Evolutionary conservation across 53 echinoderm and acorn worm genomes (phyloP), one percentile per base, ranked within the genome.

Genomic region (Zoroaster sp.): DNA sequence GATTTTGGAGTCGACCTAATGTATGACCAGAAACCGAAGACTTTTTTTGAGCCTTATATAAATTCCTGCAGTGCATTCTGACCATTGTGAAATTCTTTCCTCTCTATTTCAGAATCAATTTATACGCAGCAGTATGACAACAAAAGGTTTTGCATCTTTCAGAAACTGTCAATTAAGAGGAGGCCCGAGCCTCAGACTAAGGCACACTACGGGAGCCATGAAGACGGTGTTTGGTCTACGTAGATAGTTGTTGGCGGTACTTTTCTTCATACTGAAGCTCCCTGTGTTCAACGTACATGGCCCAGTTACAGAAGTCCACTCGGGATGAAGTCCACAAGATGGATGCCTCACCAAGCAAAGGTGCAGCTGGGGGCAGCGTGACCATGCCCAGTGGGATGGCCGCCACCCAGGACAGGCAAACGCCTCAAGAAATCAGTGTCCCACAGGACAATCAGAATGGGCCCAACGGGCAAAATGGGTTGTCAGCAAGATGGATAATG

Each of bases 401-500:
- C 40, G 23, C 74, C 41, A 40, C 40, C 10, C 20, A 42, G n/a
- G 14, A 40, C 10, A 31, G 14, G 10, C 12, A 10, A 12, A 35
- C 70, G 37, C 41, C 23, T 2, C 41, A 71, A 21, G 85, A 85
- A 7, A 31, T 35, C 37, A 36, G 35, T 34, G n/a, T 31, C 23
- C 18, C 41, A 3, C 42, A 28, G 44, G 68, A 68, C 28, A 17
- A 30, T 17, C 35, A 31, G 40, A 71, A 85, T n/a, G n/a, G n/a
- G 55, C 45, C 44, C 71, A 41, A 69, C 21, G 69, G 43, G 3
- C 44, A 38, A 40, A 70, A 70, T 42, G 74, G 75, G 28, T 17
- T 74, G 4, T 74, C 87, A 63, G 12, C 66, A 41, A 34, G 38
- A 40, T 87, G 87, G 74, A 42, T 87, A 75, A 94, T 94, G 94